These are phyloP conservation scores for Carposina sasakii DNA, from an alignment of 1,140 invertebrate genomes.

Conservation along the genomic window DNA sequence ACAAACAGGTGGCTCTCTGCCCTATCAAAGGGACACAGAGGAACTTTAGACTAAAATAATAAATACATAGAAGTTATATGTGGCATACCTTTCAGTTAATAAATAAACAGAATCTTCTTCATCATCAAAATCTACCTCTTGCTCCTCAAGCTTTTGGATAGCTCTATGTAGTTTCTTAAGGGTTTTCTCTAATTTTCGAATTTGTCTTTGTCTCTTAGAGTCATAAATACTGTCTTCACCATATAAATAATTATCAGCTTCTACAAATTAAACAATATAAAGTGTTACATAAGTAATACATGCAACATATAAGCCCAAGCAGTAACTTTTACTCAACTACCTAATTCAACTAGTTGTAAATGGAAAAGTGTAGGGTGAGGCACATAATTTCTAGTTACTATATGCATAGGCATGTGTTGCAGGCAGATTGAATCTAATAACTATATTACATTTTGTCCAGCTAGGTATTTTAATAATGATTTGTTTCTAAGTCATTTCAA, in stretches of 20 bases:
- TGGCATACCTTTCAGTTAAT: slow-evolving; percentile 50
- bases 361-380: too few species aligned
- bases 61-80: not conserved
- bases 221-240: slow-evolving; percentile 39
- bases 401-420: too few species aligned
- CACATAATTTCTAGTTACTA: too few species aligned
- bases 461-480: too few species aligned
- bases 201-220: slow-evolving; percentile 48
- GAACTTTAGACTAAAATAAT: too few species aligned
- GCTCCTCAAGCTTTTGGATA: slow-evolving; percentile 57
- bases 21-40: too few species aligned
- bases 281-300: not conserved
- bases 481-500: too few species aligned
- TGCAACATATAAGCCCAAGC: not conserved
- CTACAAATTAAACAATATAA: not conserved
- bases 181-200: slow-evolving; percentile 62
- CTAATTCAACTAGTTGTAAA: too few species aligned
- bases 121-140: slow-evolving; percentile 66
- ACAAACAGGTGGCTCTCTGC: too few species aligned
- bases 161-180: slow-evolving; percentile 60
- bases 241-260: slow-evolving; percentile 18
- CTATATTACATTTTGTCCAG: too few species aligned
- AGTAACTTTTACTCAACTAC: too few species aligned
- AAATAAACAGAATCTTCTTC: slow-evolving; percentile 65
- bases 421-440: too few species aligned